These are phyloP conservation scores for Drosophila pachea DNA, from an alignment of 1,140 invertebrate genomes.

Conservation along the genomic window DNA sequence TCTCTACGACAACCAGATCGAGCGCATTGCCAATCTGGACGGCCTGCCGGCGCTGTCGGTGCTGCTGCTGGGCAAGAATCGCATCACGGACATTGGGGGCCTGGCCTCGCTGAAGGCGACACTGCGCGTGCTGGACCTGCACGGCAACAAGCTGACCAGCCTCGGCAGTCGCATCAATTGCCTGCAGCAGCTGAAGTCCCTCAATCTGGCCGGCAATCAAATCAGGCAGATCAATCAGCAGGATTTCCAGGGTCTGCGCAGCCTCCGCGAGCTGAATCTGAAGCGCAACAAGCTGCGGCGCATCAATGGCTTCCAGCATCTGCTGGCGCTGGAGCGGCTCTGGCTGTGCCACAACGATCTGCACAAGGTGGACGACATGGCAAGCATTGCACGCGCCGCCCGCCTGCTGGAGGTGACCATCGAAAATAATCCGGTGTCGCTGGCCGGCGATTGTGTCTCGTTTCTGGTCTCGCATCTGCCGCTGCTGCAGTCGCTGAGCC, in stretches of 20 bases:
- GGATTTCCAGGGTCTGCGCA: constrained; percentile 87
- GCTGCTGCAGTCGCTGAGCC: constrained; percentile 84
- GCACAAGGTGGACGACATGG: constrained; percentile 89
- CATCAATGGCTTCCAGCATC: constrained; percentile 88
- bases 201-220: constrained; percentile 95
- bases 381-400: constrained; percentile 85
- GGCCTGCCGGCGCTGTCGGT: constrained; percentile 88
- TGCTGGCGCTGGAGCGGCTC: constrained; percentile 78
- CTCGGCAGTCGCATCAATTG: constrained; percentile 80
- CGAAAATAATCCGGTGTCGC: constrained; percentile 90
- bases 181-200: constrained; percentile 88
- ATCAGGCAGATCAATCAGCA: constrained; percentile 85
- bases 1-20: constrained; percentile 95
- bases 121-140: constrained; percentile 88
- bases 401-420: constrained; percentile 89
- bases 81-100: constrained; percentile 80
- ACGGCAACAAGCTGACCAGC: constrained; percentile 90
- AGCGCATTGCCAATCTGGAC: constrained; percentile 88
- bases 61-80: constrained; percentile 93
- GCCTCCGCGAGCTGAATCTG: constrained; percentile 91
- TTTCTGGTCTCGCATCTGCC: constrained; percentile 89
- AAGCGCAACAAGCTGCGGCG: constrained; percentile 90
- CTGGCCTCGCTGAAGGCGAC: constrained; percentile 58
- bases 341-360: constrained; percentile 79
- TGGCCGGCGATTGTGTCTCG: constrained; percentile 86